Conservation (phyloP, 2,888 invertebrate genomes). For the Drosophila merina region DNA sequence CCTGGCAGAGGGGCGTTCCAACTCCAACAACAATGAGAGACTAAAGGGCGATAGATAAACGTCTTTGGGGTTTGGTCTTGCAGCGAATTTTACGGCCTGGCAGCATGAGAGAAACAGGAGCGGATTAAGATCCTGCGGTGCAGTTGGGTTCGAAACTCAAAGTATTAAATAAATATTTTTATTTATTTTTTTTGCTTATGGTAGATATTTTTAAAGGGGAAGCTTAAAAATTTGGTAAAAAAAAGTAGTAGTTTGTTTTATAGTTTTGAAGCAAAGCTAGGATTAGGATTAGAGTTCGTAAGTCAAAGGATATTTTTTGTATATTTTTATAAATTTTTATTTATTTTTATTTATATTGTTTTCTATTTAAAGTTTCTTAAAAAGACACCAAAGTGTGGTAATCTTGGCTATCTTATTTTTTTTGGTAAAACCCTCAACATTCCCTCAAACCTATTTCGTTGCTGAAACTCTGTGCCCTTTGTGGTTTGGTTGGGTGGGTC, state of each 20-base stretch:
- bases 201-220: too few species aligned
- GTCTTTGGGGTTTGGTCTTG: conserved; percentile 54
- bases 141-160: background rate
- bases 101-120: conserved; percentile 58
- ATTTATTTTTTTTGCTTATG: background rate
- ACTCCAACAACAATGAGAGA: conserved; percentile 28
- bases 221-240: too few species aligned
- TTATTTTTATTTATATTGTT: too few species aligned
- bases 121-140: conserved; percentile 29
- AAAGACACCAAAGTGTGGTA: too few species aligned
- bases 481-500: conserved; percentile 64
- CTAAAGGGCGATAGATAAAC: conserved; percentile 66
- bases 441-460: too few species aligned
- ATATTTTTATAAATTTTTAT: too few species aligned
- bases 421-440: too few species aligned
- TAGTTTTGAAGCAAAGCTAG: too few species aligned
- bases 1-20: conserved; percentile 22
- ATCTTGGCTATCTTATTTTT: too few species aligned
- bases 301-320: too few species aligned
- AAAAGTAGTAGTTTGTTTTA: too few species aligned
- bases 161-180: background rate
- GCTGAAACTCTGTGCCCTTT: conserved; percentile 17
- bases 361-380: too few species aligned
- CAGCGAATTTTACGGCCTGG: conserved; percentile 53
- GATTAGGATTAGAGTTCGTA: background rate